Evolutionary conservation across 2,888 invertebrate genomes (phyloP).

Genomic region (Amaurobius ferox): DNA sequence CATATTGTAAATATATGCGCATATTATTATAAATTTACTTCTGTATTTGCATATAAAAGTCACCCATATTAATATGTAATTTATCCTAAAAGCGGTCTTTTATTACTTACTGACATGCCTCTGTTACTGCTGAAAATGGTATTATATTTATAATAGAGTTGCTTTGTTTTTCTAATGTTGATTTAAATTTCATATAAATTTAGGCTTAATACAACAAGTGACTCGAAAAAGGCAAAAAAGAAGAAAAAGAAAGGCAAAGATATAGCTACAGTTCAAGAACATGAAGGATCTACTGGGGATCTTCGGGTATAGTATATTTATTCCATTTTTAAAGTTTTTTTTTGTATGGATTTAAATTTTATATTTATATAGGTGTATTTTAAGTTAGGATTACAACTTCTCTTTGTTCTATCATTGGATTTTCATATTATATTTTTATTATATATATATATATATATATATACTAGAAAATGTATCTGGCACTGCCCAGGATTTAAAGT

Average conservation of each 20-base stretch:
- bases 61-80: background rate
- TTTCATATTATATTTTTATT: too few relatives aligned
- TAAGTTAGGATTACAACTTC: too few relatives aligned
- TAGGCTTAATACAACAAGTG: constrained; percentile 26
- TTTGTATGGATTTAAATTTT: too few relatives aligned
- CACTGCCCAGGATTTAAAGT: too few relatives aligned
- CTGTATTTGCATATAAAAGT: too few relatives aligned
- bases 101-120: background rate
- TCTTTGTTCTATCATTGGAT: too few relatives aligned
- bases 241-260: constrained; percentile 64
- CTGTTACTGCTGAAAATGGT: background rate
- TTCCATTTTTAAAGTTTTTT: too few relatives aligned
- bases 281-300: constrained; percentile 39
- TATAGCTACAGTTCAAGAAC: constrained; percentile 39
- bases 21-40: too few relatives aligned
- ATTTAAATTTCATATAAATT: background rate
- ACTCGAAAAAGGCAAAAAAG: constrained; percentile 56
- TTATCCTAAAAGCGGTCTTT: background rate
- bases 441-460: too few relatives aligned
- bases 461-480: too few relatives aligned
- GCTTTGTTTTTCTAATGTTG: background rate
- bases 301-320: constrained; percentile 41
- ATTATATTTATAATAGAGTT: background rate
- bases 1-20: too few relatives aligned
- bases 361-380: too few relatives aligned